Evolutionary conservation across 35 echinoderm and acorn worm species (phyloP), one percentile per base, ranked within the genome.

Genomic region (Acanthaster planci): DNA sequence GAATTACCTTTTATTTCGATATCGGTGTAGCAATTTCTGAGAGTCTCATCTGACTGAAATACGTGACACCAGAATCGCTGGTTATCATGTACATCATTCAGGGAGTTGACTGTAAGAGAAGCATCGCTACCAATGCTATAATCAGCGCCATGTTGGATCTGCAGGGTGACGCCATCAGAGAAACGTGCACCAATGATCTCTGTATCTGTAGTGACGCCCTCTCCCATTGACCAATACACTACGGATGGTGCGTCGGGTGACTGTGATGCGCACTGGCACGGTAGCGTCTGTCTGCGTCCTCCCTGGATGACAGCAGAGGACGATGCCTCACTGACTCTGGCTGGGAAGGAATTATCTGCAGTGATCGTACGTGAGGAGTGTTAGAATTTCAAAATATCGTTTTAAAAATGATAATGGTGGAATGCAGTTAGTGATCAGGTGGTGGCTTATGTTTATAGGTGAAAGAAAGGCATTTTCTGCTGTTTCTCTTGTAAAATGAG

Each of bases 141-240:
- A 72, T 7, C 64, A 29, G 0, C 64, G 26, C 64, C 23, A 72
- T 15, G 26, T 72, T 72, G 64, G 64, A 72, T 31, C 64, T 72
- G 64, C 23, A 72, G 64, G 7, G 34, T 34, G 10, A 26, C 34
- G 14, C 29, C 64, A 72, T 30, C 64, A 34, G 64, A 15, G 29
- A 72, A 72, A 26, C 64, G 26, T 0, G 64, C 29, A 72, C 64
- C 8, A 34, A 72, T 26, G 2, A 72, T 72, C 23, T 72, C 19
- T 31, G 64, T 72, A 31, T 30, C 64, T 31, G 26, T 72, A 26
- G 64, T 72, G 34, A 72, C 64, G 34, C 64, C 64, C 26, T 26
- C 34, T 72, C 64, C 64, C 64, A 14, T 26, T 72, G 64, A 72
- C 64, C 64, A 72, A 34, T 72, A 72, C 64, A 72, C 64, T 34